Evolutionary conservation across 2,888 invertebrate genomes (phyloP).

Genomic region (Drosophila mulleri): DNA sequence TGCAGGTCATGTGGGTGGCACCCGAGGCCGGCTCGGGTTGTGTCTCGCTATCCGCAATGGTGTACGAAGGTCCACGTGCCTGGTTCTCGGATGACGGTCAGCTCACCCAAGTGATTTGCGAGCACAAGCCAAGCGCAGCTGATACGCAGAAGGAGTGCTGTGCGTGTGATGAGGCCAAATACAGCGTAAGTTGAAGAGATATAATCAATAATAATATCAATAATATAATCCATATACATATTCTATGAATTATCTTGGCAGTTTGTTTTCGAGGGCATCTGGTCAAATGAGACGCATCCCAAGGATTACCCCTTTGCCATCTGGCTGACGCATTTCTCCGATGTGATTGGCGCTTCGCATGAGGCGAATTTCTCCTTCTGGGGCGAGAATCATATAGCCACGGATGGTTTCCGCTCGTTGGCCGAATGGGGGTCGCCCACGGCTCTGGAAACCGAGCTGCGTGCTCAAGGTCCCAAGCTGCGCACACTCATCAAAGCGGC

Average conservation of each 20-base stretch:
- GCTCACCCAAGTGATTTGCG: slow-evolving; percentile 92
- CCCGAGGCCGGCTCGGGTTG: slow-evolving; percentile 94
- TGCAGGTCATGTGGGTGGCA: slow-evolving; percentile 96
- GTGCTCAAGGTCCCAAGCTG: slow-evolving; percentile 90
- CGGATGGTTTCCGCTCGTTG: slow-evolving; percentile 94
- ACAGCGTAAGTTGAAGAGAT: slow-evolving; percentile 87
- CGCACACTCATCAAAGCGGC: slow-evolving; percentile 95
- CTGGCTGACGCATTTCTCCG: slow-evolving; percentile 98
- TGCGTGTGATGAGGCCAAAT: slow-evolving; percentile 98
- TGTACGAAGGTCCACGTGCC: slow-evolving; percentile 90
- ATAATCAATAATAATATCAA: neutral
- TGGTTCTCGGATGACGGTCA: slow-evolving; percentile 97
- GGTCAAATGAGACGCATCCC: slow-evolving; percentile 98
- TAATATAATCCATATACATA: neutral
- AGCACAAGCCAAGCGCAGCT: slow-evolving; percentile 87
- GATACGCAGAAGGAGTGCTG: slow-evolving; percentile 90
- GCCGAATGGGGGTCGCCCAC: slow-evolving; percentile 91
- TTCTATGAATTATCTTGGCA: slow-evolving; percentile 74
- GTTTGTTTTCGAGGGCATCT: slow-evolving; percentile 95
- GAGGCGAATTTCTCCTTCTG: slow-evolving; percentile 95
- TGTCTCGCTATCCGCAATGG: slow-evolving; percentile 94
- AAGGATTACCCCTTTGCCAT: slow-evolving; percentile 96
- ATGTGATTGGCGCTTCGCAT: slow-evolving; percentile 97
- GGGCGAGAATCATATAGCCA: slow-evolving; percentile 94
- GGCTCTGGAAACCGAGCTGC: slow-evolving; percentile 94